These are phyloP conservation scores for Trachelus stipa DNA, from an alignment of 2,888 invertebrate species.

Conservation along the genomic window DNA sequence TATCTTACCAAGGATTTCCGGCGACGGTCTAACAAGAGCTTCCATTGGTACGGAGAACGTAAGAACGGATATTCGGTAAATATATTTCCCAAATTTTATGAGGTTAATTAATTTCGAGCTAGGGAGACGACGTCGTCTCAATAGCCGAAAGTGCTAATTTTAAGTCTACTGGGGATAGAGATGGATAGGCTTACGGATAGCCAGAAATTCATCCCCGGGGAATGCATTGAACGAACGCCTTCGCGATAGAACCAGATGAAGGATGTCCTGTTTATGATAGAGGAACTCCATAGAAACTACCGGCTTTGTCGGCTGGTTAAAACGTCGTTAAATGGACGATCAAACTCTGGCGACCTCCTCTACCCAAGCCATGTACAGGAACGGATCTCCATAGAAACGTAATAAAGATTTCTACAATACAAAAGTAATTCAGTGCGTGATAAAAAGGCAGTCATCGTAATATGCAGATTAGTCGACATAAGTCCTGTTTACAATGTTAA, in stretches of 20 bases:
- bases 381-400: not conserved
- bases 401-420: not conserved
- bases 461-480: not conserved
- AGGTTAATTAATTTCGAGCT: not conserved
- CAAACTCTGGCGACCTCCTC: not conserved
- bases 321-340: conserved; percentile 6
- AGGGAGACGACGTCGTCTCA: conserved; percentile 3
- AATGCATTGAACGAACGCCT: not conserved
- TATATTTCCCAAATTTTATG: conserved; percentile 4
- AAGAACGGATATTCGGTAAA: not conserved
- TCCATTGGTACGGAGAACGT: not conserved
- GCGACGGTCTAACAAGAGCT: not conserved
- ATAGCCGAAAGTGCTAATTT: not conserved
- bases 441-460: not conserved
- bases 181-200: not conserved
- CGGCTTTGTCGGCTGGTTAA: conserved; percentile 9
- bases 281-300: not conserved
- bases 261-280: not conserved
- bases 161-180: not conserved
- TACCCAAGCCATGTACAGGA: not conserved
- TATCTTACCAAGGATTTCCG: not conserved
- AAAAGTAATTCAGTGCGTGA: not conserved
- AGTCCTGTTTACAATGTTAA: not conserved
- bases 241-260: not conserved
- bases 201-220: not conserved